Evolutionary conservation across 2,888 invertebrate species (phyloP), one percentile per base, ranked within the genome.

Genomic region (Phymatocera aterrima): DNA sequence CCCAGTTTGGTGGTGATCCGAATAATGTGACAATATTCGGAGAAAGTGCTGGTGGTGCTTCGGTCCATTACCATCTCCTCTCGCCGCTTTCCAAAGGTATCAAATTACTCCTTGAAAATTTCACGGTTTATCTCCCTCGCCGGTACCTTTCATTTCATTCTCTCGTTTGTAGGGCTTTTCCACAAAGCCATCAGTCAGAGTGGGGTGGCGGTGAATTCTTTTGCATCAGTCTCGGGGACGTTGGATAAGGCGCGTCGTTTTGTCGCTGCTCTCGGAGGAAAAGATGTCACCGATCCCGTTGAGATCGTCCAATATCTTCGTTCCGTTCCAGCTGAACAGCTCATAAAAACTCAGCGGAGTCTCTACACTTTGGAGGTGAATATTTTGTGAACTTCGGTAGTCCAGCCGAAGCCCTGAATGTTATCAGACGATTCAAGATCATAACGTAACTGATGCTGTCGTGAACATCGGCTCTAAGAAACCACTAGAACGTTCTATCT

Each of bases 171-270:
- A 88, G 88, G 86, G 2, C 82, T 88, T 0, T 85, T 88, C 28
- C 86, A 87, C 72, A 88, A 85, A 70, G 88, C 83, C 3, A 87
- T 88, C 37, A n/a, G 79, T 21, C 86, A 87, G 51, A 88, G 88
- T 57, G 87, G 86, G 24, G 43, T 70, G 3, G 3, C 80, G 6
- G 54, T 24, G 0, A 82, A 83, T 79, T 60, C 82, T 3, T 87
- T 86, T 85, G 70, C 80, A 0, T 5, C 24, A 0, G 68, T 57
- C 0, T 21, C 12, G 46, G 12, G 28, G n/a, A 70, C 15, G 18
- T 18, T 34, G 21, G 21, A 10, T n/a, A 57, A 12, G 18, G 57
- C 57, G 6, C 21, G 21, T 57, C 57, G 57, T n/a, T 21, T 57
- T n/a, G 57, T 57, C n/a, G 61, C 61, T 4, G 15, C 15, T 24